Evolutionary conservation across 1,140 invertebrate genomes (phyloP).

Genomic region (Daktulosphaira vitifoliae): DNA sequence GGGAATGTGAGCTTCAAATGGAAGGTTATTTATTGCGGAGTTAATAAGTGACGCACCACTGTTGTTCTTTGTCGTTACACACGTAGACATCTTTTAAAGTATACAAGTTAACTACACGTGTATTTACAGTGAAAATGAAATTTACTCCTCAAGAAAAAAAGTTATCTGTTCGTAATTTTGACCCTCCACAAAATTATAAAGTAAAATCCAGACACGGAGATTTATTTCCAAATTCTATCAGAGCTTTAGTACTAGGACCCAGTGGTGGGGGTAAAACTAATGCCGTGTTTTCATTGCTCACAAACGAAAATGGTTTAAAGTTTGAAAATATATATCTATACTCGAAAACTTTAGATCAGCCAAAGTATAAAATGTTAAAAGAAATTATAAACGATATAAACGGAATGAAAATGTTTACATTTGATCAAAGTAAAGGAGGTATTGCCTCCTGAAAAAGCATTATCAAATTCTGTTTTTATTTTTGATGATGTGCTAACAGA

Average conservation of each 20-base stretch:
- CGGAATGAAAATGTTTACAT: conserved; percentile 37
- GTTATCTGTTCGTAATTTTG: too few relatives aligned
- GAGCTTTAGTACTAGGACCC: conserved; percentile 39
- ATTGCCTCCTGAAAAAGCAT: conserved; percentile 38
- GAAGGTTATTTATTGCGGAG: conserved; percentile 43
- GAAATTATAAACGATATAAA: conserved; percentile 37
- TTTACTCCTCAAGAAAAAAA: too few relatives aligned
- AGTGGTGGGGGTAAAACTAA: conserved; percentile 43
- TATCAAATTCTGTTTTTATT: conserved; percentile 41
- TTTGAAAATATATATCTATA: conserved; percentile 42
- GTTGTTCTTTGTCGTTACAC: too few relatives aligned
- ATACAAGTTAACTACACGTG: too few relatives aligned
- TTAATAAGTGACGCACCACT: too few relatives aligned
- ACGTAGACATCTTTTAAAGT: too few relatives aligned
- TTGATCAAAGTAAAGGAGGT: conserved; percentile 38
- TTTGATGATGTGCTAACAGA: conserved; percentile 44
- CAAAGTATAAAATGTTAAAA: conserved; percentile 40
- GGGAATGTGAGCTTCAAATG: conserved; percentile 45
- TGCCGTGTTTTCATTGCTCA: conserved; percentile 40
- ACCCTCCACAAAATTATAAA: too few relatives aligned
- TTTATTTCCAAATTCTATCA: conserved; percentile 40
- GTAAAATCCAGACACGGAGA: conserved; percentile 35
- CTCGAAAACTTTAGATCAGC: conserved; percentile 40
- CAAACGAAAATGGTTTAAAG: conserved; percentile 41
- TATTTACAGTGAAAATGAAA: too few relatives aligned